A percentile compares a stretch with the other conserved stretches of the same genome.
These are phyloP conservation scores for Helicoverpa zea DNA, from an alignment of 1,140 invertebrate species.

Conservation along the genomic window DNA sequence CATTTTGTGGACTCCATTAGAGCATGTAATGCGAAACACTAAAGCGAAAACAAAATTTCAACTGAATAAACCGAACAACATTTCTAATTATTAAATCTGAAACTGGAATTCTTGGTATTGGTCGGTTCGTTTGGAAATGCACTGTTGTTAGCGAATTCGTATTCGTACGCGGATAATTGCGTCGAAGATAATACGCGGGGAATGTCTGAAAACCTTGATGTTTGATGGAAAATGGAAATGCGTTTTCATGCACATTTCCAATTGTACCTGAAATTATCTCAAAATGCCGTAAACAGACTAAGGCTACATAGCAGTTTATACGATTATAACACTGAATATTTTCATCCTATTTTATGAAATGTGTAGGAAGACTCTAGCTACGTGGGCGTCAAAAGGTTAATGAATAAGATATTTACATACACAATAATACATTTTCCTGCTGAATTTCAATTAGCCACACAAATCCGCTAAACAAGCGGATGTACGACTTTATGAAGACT, in stretches of 20 bases:
- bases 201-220: constrained; percentile 9
- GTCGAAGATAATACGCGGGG: neutral
- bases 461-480: neutral
- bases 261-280: too few species aligned
- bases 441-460: neutral
- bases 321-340: too few species aligned
- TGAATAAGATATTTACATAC: too few species aligned
- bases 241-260: neutral
- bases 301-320: too few species aligned
- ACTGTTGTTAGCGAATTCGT: neutral
- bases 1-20: constrained; percentile 55
- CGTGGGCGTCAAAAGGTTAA: too few species aligned
- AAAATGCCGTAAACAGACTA: too few species aligned
- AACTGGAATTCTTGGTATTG: constrained; percentile 20
- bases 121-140: constrained; percentile 24
- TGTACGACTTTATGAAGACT: neutral
- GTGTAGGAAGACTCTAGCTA: too few species aligned
- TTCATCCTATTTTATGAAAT: too few species aligned
- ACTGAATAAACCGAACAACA: constrained; percentile 39
- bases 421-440: too few species aligned
- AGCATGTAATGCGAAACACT: constrained; percentile 48
- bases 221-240: constrained; percentile 17
- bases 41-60: constrained; percentile 45
- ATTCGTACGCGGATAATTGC: neutral
- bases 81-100: constrained; percentile 45